phyloP scores from a whole-genome alignment of 92 coral and sea anemone genomes.

The Phenganax subtilis region DNA sequence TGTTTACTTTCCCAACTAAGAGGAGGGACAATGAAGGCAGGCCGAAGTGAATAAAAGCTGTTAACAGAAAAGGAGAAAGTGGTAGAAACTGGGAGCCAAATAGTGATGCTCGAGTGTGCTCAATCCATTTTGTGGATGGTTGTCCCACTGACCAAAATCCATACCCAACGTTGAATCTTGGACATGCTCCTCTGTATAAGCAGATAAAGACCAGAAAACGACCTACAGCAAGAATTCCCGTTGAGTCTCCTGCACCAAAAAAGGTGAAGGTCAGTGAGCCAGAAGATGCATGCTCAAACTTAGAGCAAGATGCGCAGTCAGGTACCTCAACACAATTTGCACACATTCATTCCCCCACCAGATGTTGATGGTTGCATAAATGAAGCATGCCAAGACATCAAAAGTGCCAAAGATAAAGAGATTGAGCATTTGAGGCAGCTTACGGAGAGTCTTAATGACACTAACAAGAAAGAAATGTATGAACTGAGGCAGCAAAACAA shows the following conservation, averaged over 20 bases:
- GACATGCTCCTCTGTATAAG: constrained; percentile 42
- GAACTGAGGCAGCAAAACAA: too few relatives aligned
- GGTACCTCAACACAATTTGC: too few relatives aligned
- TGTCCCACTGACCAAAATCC: constrained; percentile 49
- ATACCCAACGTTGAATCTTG: constrained; percentile 52
- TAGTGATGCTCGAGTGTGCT: constrained; percentile 54
- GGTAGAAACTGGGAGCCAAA: constrained; percentile 59
- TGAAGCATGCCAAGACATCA: too few relatives aligned
- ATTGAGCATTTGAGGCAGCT: too few relatives aligned
- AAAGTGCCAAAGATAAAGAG: too few relatives aligned
- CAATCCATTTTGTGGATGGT: constrained; percentile 49
- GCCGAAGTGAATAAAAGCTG: constrained; percentile 49
- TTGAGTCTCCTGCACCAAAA: constrained; percentile 28
- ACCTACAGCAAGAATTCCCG: constrained; percentile 43
- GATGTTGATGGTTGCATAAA: too few relatives aligned
- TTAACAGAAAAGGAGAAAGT: constrained; percentile 49
- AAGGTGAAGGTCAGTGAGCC: constrained; percentile 19
- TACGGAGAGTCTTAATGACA: too few relatives aligned
- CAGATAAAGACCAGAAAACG: constrained; percentile 43
- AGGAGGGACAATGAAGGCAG: constrained; percentile 42
- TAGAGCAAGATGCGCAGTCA: too few relatives aligned
- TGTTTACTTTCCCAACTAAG: constrained; percentile 53
- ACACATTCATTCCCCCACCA: too few relatives aligned
- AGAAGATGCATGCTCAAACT: neutral
- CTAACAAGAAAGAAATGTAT: too few relatives aligned